phyloP scores from a whole-genome alignment of 2,888 invertebrate species.

The Leptopilina drosophilae region DNA sequence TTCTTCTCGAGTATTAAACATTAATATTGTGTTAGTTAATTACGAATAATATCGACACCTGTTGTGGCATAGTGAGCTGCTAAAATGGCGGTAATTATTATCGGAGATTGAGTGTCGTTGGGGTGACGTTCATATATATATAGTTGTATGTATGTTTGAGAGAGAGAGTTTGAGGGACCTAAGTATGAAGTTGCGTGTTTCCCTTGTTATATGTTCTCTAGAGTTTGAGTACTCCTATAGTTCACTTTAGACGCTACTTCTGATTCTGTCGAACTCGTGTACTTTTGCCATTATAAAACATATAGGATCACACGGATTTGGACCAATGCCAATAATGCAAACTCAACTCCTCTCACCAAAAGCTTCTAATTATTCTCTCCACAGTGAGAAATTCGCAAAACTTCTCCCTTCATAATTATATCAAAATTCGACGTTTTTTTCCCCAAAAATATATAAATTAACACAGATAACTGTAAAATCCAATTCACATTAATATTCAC shows the following conservation, averaged over 20 bases:
- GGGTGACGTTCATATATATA: conserved; percentile 78
- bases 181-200: conserved; percentile 82
- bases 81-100: conserved; percentile 60
- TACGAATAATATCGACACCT: background rate
- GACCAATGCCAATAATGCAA: conserved; percentile 30
- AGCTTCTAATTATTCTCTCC: background rate
- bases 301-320: conserved; percentile 33
- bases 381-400: background rate
- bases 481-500: background rate
- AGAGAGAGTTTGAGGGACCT: conserved; percentile 80
- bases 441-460: background rate
- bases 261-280: conserved; percentile 65
- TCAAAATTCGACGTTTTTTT: background rate
- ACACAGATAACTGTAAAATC: background rate
- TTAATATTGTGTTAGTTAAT: background rate
- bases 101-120: conserved; percentile 82
- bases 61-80: conserved; percentile 14
- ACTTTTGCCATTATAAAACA: conserved; percentile 39
- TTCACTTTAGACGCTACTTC: conserved; percentile 77
- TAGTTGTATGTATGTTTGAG: too few species aligned
- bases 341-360: background rate
- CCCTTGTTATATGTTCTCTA: conserved; percentile 83
- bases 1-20: too few species aligned
- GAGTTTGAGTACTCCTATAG: conserved; percentile 84
- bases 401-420: background rate